Conservation (phyloP, 2,113 vertebrate species). For the Cyprinodon tularosa region DNA sequence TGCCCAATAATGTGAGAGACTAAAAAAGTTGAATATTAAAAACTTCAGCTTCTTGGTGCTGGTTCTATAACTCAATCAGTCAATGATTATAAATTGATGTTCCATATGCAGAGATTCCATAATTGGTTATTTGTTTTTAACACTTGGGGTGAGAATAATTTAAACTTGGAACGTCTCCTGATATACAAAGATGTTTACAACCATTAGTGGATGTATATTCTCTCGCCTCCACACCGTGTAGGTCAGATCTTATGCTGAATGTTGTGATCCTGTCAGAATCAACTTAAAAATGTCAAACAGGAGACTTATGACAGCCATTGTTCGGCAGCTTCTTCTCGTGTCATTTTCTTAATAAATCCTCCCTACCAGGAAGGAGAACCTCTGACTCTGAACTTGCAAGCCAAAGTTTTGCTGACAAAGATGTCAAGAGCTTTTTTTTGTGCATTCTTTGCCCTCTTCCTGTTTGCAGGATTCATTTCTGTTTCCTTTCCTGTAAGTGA, state of each 20-base stretch:
- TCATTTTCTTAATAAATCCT: conserved; percentile 34
- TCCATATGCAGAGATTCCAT: too few species aligned
- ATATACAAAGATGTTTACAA: not conserved
- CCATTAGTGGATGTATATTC: not conserved
- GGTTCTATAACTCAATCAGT: too few species aligned
- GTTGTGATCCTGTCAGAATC: conserved; percentile 18
- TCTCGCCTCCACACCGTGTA: not conserved
- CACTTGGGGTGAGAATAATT: not conserved
- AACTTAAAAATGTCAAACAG: conserved; percentile 28
- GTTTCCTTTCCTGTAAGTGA: conserved; percentile 58
- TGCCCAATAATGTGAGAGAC: too few species aligned
- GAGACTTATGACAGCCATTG: conserved; percentile 31
- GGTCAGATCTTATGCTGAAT: not conserved
- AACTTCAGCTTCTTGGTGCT: too few species aligned
- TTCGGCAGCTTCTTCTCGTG: conserved; percentile 38
- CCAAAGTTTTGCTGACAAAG: conserved; percentile 10
- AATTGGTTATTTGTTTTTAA: not conserved
- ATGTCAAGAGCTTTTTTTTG: conserved; percentile 17
- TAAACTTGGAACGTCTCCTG: not conserved
- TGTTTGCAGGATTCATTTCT: conserved; percentile 71
- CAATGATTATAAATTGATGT: too few species aligned
- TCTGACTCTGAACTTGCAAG: conserved; percentile 65
- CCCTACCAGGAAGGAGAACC: conserved; percentile 48
- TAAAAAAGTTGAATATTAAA: too few species aligned
- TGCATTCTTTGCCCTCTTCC: conserved; percentile 67